Base-by-base conservation (phyloP, 1,140 invertebrate species). In the Vollenhovia emeryi region DNA sequence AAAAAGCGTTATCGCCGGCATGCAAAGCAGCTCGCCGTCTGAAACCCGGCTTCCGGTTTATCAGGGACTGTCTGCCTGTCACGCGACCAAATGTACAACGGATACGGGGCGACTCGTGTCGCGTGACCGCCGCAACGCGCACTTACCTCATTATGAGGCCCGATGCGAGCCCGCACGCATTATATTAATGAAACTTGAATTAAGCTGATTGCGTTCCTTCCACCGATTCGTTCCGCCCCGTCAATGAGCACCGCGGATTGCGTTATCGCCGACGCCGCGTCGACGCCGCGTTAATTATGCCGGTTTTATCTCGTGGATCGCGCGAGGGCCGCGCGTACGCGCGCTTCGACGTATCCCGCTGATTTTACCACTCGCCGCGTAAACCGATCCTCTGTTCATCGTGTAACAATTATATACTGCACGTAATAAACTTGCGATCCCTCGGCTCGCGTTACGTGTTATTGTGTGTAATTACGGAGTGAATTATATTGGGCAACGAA, bases 1-100 rank as follows among this genome's bases (percentile, higher is more conserved):
- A 92, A 93, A 93, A 93, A 92, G 86, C 85, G 88, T 92, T 89
- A 93, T 92, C 89, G 86, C 48, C n/a, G 76, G 59, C 91, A 92
- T 93, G 92, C 90, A 91, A 93, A 91, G 88, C 84, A 86, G 78
- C 74, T 64, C 64, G 55, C 71, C 62, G 87, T 84, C 90, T 85
- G 87, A 79, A 79, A 69, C 89, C 76, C 45, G 78, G 73, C 40
- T 89, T 90, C 87, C 87, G 87, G 64, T 89, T 84, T 90, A 91
- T 90, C 82, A 71, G 83, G 55, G 43, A 60, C 82, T 64, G 85
- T 84, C 82, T 52, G 80, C 66, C 66, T 86, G 88, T 90, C 92
- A 92, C 91, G 91, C 90, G 83, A 92, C 73, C 86, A 86, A 87
- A 89, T 84, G 83, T 84, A 85, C 84, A 90, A 76, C 82, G 57